Percentiles rank a stretch among this genome's conserved stretches.
These are phyloP conservation scores for Apogon talboti DNA, from an alignment of 2,797 vertebrate genomes.

Conservation along the genomic window DNA sequence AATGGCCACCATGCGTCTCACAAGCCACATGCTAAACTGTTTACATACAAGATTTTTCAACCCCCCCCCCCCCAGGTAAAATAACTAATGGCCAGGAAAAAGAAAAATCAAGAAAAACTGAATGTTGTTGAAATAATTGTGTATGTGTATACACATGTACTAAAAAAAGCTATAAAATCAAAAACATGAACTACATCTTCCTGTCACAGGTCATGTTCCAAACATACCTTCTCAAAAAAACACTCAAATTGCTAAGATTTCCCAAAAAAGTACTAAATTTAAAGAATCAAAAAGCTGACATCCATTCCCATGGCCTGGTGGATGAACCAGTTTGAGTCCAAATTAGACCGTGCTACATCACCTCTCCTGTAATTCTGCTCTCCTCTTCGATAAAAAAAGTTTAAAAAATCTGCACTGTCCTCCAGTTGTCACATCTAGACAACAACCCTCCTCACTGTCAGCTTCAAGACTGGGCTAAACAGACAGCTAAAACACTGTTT, in stretches of 20 bases:
- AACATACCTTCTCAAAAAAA: constrained; percentile 61
- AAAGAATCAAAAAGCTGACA: constrained; percentile 74
- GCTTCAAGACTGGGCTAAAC: constrained; percentile 54
- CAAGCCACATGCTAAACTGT: constrained; percentile 79
- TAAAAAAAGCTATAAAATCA: constrained; percentile 59
- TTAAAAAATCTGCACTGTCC: constrained; percentile 58
- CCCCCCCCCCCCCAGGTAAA: constrained; percentile 42
- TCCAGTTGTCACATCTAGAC: constrained; percentile 63
- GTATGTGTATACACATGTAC: constrained; percentile 46
- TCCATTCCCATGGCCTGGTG: constrained; percentile 72
- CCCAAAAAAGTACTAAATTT: constrained; percentile 68
- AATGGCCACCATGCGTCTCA: constrained; percentile 86
- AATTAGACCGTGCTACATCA: constrained; percentile 76
- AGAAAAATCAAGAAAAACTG: constrained; percentile 40
- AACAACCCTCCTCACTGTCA: constrained; percentile 60
- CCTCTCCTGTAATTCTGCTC: constrained; percentile 67
- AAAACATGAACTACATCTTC: constrained; percentile 41
- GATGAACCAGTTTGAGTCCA: constrained; percentile 72
- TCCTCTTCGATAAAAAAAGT: constrained; percentile 65
- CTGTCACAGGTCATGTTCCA: constrained; percentile 61
- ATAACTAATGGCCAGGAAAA: constrained; percentile 45
- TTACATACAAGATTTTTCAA: constrained; percentile 60
- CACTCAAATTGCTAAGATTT: constrained; percentile 58
- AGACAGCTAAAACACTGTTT: constrained; percentile 77
- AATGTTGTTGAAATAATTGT: constrained; percentile 46